phyloP scores from a whole-genome alignment of 2,113 vertebrate species.

The Thymallus thymallus region DNA sequence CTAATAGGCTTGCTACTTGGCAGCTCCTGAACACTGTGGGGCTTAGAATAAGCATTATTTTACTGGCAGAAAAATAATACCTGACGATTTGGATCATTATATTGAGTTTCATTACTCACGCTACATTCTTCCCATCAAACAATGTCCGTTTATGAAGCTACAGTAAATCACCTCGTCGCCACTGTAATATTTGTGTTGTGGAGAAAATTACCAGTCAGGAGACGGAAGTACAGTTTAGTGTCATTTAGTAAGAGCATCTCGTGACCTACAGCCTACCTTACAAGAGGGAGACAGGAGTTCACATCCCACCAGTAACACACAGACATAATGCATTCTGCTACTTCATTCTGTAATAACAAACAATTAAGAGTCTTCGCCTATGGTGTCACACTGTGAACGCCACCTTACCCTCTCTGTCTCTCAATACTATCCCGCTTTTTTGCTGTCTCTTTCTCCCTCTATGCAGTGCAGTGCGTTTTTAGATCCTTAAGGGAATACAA shows the following conservation, averaged over 20 bases:
- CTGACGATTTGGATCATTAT: not conserved
- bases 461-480: not conserved
- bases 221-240: too few relatives aligned
- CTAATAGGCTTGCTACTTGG: too few relatives aligned
- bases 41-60: too few relatives aligned
- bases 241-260: too few relatives aligned
- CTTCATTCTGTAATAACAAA: not conserved
- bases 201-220: too few relatives aligned
- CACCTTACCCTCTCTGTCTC: not conserved
- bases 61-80: too few relatives aligned
- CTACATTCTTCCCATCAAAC: not conserved
- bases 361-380: not conserved
- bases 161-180: not conserved
- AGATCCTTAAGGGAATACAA: conserved; percentile 18
- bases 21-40: too few relatives aligned
- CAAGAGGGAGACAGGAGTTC: too few relatives aligned
- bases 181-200: not conserved
- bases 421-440: not conserved
- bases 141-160: not conserved
- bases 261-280: too few relatives aligned
- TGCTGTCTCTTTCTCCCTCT: not conserved
- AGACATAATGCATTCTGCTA: too few relatives aligned
- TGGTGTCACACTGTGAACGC: not conserved
- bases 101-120: too few relatives aligned
- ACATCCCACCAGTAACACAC: too few relatives aligned